Base-by-base conservation (phyloP, 2,797 vertebrate species). In the Acomys russatus region DNA sequence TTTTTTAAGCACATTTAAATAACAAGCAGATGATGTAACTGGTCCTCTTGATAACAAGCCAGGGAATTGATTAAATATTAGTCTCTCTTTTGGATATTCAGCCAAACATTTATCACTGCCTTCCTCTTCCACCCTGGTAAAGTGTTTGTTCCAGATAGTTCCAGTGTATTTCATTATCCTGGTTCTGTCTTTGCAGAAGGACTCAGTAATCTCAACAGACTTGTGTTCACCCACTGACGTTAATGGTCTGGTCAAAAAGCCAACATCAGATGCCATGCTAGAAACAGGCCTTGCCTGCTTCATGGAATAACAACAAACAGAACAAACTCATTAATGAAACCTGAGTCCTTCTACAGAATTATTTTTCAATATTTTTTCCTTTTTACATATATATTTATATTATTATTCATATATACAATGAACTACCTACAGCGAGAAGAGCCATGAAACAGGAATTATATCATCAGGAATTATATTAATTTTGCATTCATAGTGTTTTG, bases 1-100 rank as follows among this genome's bases (percentile, higher is more conserved):
- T 98, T 98, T 98, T 98, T 98, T 98, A 98, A 98, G 98, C 97
- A 98, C 97, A 98, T 98, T 97, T 97, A 98, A 98, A 76, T 90
- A 97, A 94, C 87, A 97, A 92, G 93, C 89, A 97, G 98, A 88
- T 98, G 97, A 98, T 97, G 97, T 94, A 98, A 98, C 92, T 95
- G 82, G 94, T 97, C 98, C 97, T 97, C 94, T 98, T 98, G 94
- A 97, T 96, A 98, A 96, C 86, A 61, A 96, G 93, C 94, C 97
- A 98, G 92, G 98, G 92, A 96, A 70, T 96, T 98, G 96, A 96
- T 96, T 98, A 98, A 98, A 98, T 98, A 98, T 96, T 98, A 95
- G 97, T 94, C 95, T 97, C 97, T 96, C 96, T 96, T 20, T 89
- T 97, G 94, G 96, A 97, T 96, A 61, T 44, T 95, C 90, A 94